phyloP scores from a whole-genome alignment of 2,888 invertebrate genomes.

The Tuberolachnus salignus region DNA sequence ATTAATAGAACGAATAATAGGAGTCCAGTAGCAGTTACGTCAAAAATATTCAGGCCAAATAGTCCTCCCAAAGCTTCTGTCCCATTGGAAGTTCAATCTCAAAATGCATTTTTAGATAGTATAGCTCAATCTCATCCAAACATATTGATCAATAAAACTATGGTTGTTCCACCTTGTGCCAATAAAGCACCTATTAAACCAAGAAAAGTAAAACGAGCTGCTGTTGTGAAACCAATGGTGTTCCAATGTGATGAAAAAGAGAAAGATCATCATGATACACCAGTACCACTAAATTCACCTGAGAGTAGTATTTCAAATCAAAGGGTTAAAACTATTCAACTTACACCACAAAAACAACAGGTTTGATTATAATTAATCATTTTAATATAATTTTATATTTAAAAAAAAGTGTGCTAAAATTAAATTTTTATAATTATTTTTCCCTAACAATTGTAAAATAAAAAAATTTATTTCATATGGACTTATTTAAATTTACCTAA shows the following conservation, averaged over 20 bases:
- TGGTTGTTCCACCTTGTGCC: slow-evolving; percentile 56
- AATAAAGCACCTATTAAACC: slow-evolving; percentile 55
- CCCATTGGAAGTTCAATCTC: slow-evolving; percentile 51
- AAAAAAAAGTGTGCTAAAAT: no score
- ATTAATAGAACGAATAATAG: slow-evolving; percentile 40
- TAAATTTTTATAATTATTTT: no score
- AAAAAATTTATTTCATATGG: no score
- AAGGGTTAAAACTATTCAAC: slow-evolving; percentile 74
- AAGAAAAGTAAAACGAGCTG: slow-evolving; percentile 60
- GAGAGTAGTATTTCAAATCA: slow-evolving; percentile 63
- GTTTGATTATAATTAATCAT: slow-evolving; percentile 62
- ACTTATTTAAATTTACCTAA: background rate
- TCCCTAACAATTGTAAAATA: no score
- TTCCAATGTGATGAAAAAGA: slow-evolving; percentile 59
- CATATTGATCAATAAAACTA: slow-evolving; percentile 60
- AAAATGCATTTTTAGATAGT: slow-evolving; percentile 60
- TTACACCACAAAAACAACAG: slow-evolving; percentile 76
- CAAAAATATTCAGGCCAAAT: slow-evolving; percentile 41
- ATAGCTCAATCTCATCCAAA: slow-evolving; percentile 61
- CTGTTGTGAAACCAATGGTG: slow-evolving; percentile 61
- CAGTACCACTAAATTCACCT: slow-evolving; percentile 59
- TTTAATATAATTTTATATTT: background rate
- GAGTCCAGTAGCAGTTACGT: slow-evolving; percentile 34
- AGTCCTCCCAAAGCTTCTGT: slow-evolving; percentile 53
- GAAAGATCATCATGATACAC: slow-evolving; percentile 59